Base-by-base conservation (phyloP, 1,140 invertebrate species). In the Oscheius sp. region DNA sequence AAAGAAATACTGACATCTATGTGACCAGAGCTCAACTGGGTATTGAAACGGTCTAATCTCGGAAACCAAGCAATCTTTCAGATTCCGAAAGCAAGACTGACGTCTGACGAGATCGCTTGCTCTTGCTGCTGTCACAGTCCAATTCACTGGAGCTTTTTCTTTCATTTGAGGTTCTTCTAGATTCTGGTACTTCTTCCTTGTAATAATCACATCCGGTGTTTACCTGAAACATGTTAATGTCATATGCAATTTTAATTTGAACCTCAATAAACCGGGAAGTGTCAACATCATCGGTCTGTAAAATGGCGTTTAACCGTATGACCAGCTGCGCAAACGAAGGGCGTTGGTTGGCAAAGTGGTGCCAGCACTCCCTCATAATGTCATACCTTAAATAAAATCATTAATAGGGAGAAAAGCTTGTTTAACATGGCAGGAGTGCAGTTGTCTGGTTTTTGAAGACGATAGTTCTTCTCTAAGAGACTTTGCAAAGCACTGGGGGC, bases 301-400 rank as follows among this genome's bases (percentile, higher is more conserved):
- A 4, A 23, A 55, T 15, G 23, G 49, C 49, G 49, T 55, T 55
- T 55, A 55, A 4, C 7, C 49, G 49, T 26, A 55, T 26, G 7
- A 26, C 28, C 49, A 55, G 49, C 49, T 55, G 49, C 7, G 15
- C 49, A 55, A 55, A 55, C 4, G 49, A 55, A 4, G 49, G 49
- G 15, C 49, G 49, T 26, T 55, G 49, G 23, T 55, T 55, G 49
- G 49, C 49, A 55, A 55, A 55, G 23, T 55, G 49, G 23, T 55
- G 49, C 49, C 49, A 55, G 49, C 49, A 20, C 7, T 55, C 49
- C 4, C 49, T 7, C 49, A 55, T 55, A 55, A 55, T 55, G 49
- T 55, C 49, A 26, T 55, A 55, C 7, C 49, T 55, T 7, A 55
- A 23, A 55, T 42, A 4, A 23, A 26, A 7, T 4, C 15, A 55